phyloP scores from a whole-genome alignment of 2,113 vertebrate genomes.

The Pseudolaguvia tuberculata region DNA sequence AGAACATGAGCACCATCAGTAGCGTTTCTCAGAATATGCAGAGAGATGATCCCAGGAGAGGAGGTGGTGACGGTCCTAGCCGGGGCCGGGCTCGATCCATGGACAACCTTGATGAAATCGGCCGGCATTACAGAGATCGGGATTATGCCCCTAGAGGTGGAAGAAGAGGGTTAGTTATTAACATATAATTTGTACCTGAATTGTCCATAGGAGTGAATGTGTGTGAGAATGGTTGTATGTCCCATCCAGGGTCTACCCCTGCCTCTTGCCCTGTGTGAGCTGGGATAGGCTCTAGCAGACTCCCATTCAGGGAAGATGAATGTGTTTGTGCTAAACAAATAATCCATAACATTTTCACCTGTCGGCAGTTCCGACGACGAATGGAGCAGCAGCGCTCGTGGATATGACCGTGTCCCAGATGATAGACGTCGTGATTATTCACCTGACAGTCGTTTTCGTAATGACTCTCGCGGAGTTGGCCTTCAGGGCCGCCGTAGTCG shows the following conservation, averaged over 20 bases:
- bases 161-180: constrained; percentile 62
- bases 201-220: too few species aligned
- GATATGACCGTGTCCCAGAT: constrained; percentile 52
- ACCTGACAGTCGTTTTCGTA: constrained; percentile 52
- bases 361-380: constrained; percentile 65
- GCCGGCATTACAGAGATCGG: constrained; percentile 50
- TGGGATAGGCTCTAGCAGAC: too few species aligned
- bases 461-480: constrained; percentile 35
- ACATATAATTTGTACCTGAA: not conserved
- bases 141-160: constrained; percentile 58
- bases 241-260: too few species aligned
- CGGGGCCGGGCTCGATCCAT: constrained; percentile 73
- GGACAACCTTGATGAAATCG: constrained; percentile 78
- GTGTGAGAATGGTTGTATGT: too few species aligned
- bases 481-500: constrained; percentile 67
- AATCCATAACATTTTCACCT: not conserved
- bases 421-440: constrained; percentile 64
- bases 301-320: too few species aligned
- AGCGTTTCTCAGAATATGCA: constrained; percentile 70
- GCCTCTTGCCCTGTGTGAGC: too few species aligned
- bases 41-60: constrained; percentile 53
- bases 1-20: constrained; percentile 74
- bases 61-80: not conserved
- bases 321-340: not conserved
- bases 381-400: constrained; percentile 64